These are phyloP conservation scores for Alectura lathami DNA, from an alignment of 2,113 vertebrate species.

Conservation along the genomic window DNA sequence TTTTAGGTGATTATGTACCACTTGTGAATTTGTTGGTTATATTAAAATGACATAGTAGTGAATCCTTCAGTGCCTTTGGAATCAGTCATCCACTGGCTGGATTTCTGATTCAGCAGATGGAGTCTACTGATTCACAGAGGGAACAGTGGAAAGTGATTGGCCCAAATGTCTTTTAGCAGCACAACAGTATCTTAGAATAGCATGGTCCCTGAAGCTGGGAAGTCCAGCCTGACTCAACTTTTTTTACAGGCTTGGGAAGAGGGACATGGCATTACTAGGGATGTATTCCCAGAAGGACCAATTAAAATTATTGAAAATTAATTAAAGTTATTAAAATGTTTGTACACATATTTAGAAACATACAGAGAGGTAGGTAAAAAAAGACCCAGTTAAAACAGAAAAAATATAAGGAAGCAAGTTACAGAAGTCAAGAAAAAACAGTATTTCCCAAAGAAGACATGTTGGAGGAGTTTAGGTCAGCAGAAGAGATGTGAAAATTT, in stretches of 20 bases:
- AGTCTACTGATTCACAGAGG: too few species aligned
- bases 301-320: not conserved
- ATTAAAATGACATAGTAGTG: not conserved
- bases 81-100: not conserved
- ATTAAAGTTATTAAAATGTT: not conserved
- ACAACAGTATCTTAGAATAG: not conserved
- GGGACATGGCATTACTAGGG: not conserved
- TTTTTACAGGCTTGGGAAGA: not conserved
- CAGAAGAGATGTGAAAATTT: not conserved
- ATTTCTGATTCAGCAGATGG: too few species aligned
- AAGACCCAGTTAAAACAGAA: not conserved
- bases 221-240: not conserved
- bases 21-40: not conserved
- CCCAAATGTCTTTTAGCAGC: not conserved
- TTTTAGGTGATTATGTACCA: not conserved
- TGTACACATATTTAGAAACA: not conserved
- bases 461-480: not conserved
- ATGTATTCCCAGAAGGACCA: not conserved
- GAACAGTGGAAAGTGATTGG: not conserved
- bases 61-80: not conserved
- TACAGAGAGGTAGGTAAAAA: not conserved
- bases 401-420: not conserved
- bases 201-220: not conserved
- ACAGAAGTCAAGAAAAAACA: not conserved
- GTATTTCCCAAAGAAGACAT: not conserved